Conservation (phyloP, 1,140 invertebrate species). For the Propsilocerus akamusi region DNA sequence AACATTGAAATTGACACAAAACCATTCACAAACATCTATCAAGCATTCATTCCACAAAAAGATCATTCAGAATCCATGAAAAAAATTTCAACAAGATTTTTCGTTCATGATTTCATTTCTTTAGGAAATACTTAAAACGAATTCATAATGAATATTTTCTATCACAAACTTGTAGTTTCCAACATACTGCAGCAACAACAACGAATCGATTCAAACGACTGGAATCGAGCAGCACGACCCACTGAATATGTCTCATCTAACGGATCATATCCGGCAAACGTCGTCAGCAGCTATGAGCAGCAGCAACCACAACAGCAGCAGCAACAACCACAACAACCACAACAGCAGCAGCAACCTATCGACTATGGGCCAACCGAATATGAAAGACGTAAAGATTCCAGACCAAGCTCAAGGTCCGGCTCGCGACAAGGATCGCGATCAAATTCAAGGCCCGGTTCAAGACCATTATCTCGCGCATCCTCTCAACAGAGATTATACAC, state of each 20-base stretch:
- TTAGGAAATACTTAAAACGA: too few relatives aligned
- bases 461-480: conserved; percentile 8
- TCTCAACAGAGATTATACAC: background rate
- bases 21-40: background rate
- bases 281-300: background rate
- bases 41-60: too few relatives aligned
- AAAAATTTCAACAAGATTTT: too few relatives aligned
- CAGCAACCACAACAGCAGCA: conserved; percentile 6
- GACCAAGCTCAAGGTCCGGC: background rate
- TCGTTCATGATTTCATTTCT: too few relatives aligned
- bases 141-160: too few relatives aligned
- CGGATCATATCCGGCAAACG: conserved; percentile 9
- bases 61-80: too few relatives aligned
- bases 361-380: background rate
- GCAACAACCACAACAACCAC: background rate
- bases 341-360: background rate
- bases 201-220: background rate
- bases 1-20: background rate
- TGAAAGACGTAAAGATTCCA: conserved; percentile 1
- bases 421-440: conserved; percentile 12
- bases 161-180: conserved; percentile 6
- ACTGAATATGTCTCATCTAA: background rate
- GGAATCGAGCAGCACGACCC: background rate
- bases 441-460: conserved; percentile 10
- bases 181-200: conserved; percentile 15